A percentile compares a stretch with the other conserved stretches of the same genome.
These are phyloP conservation scores for Drosophila macrospina DNA, from an alignment of 2,888 invertebrate species.

Conservation along the genomic window DNA sequence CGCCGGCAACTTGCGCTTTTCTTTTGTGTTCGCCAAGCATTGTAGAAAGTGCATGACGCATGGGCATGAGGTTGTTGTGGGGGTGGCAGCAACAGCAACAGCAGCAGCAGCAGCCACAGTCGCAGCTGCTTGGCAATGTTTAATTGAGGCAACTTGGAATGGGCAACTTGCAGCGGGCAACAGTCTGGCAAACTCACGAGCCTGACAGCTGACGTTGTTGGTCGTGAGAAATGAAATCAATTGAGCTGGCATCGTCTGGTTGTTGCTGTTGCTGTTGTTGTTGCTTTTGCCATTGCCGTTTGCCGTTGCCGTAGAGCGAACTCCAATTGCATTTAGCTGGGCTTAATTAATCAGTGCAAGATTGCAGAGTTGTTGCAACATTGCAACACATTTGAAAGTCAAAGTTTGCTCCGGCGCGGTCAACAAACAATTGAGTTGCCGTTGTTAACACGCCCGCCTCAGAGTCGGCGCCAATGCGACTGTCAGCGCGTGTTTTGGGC, in stretches of 20 bases:
- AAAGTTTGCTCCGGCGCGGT: slow-evolving; percentile 50
- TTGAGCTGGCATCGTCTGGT: slow-evolving; percentile 55
- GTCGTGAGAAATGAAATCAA: slow-evolving; percentile 77
- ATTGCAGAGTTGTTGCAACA: slow-evolving; percentile 10
- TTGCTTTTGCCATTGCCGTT: too few relatives aligned
- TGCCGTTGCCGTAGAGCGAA: slow-evolving; percentile 4
- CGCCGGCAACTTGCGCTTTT: slow-evolving; percentile 65
- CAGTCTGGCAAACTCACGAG: slow-evolving; percentile 53
- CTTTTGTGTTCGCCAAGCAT: slow-evolving; percentile 55
- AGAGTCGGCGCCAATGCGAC: slow-evolving; percentile 26
- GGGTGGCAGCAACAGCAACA: slow-evolving; percentile 30
- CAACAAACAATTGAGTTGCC: slow-evolving; percentile 58
- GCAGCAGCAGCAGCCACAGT: slow-evolving; percentile 13
- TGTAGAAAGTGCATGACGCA: slow-evolving; percentile 52
- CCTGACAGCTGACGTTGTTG: slow-evolving; percentile 52
- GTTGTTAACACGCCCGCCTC: slow-evolving; percentile 48
- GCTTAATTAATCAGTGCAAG: slow-evolving; percentile 58
- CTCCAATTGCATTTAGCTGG: slow-evolving; percentile 36
- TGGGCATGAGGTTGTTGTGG: slow-evolving; percentile 21
- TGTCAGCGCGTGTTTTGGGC: slow-evolving; percentile 39
- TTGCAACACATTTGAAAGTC: slow-evolving; percentile 68
- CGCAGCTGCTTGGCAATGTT: slow-evolving; percentile 34
- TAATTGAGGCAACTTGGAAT: slow-evolving; percentile 52
- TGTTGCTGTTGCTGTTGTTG: slow-evolving; percentile 8
- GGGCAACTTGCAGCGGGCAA: slow-evolving; percentile 13